Evolutionary conservation across 2,797 vertebrate species (phyloP), one percentile per base, ranked within the genome.

Genomic region (Allobates femoralis): DNA sequence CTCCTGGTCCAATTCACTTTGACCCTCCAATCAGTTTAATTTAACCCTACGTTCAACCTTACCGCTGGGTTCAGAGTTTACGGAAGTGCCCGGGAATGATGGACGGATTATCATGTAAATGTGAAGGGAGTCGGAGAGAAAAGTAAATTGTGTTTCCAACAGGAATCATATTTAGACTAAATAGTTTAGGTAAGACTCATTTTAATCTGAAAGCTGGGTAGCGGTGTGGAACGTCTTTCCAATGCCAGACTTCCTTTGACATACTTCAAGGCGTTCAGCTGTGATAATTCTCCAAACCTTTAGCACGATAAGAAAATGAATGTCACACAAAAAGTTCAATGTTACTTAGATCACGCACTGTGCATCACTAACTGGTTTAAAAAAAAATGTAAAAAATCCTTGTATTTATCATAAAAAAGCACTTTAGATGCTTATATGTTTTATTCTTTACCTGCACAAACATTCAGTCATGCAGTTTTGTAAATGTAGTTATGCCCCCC

Each of bases 211-310:
- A 50, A 73, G 69, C 69, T 73, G 37, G 15, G 41, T 50, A 73
- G 23, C 6, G 37, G 37, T 15, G 69, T 50, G 37, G 69, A 73
- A 73, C 15, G 46, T n/a, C 46, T 46, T 73, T 73, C 2, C 69
- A 73, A 46, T 73, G 69, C 69, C 46, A 73, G 69, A 73, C 69
- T 73, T 46, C 19, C 41, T 73, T 73, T 73, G 69, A 73, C 69
- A 73, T 73, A 73, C 46, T 73, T 73, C 69, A 46, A 73, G 41
- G 41, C 37, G 10, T 73, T 73, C 37, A 50, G 15, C 69, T 73
- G 69, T 46, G 69, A 73, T 73, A 73, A 73, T 73, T 15, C 6
- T 12, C 32, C 69, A 26, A 73, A 73, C 69, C 37, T 73, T 73
- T 73, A 46, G 37, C 69, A 46, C 26, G 23, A 50, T 46, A 73